Conservation (phyloP, 2,797 vertebrate genomes). For the Toxotes lorentzi region DNA sequence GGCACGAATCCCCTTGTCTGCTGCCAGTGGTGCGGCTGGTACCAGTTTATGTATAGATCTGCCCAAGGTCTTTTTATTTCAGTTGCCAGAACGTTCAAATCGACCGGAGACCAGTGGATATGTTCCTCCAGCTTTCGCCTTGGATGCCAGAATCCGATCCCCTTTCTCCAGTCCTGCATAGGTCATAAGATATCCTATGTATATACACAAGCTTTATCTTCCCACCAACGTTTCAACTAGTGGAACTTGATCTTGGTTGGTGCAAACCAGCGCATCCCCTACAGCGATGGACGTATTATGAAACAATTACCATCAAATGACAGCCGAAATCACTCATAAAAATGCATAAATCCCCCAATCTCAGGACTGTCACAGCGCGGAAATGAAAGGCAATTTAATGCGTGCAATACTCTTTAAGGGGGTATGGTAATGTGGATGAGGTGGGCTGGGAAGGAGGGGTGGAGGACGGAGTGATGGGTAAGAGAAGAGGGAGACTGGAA, state of each 20-base stretch:
- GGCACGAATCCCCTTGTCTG: conserved; percentile 64
- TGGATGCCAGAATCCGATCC: conserved; percentile 37
- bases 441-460: conserved; percentile 10
- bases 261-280: conserved; percentile 66
- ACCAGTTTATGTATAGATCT: conserved; percentile 75
- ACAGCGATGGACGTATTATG: conserved; percentile 62
- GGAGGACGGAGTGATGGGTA: conserved; percentile 12
- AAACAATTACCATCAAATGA: conserved; percentile 61
- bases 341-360: conserved; percentile 68
- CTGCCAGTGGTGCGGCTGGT: conserved; percentile 78
- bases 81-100: conserved; percentile 51
- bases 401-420: conserved; percentile 78
- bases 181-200: conserved; percentile 41
- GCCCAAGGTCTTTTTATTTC: conserved; percentile 70
- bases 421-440: conserved; percentile 70
- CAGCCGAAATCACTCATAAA: conserved; percentile 44
- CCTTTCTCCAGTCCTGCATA: conserved; percentile 32
- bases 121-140: conserved; percentile 31
- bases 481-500: conserved; percentile 47
- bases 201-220: conserved; percentile 42
- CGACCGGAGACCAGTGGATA: conserved; percentile 44
- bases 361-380: conserved; percentile 66
- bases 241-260: conserved; percentile 80
- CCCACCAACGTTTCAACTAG: conserved; percentile 79
- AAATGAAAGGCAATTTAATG: conserved; percentile 80